Evolutionary conservation across 2,888 invertebrate species (phyloP), one percentile per base, ranked within the genome.

Genomic region (Drosophila colorata): DNA sequence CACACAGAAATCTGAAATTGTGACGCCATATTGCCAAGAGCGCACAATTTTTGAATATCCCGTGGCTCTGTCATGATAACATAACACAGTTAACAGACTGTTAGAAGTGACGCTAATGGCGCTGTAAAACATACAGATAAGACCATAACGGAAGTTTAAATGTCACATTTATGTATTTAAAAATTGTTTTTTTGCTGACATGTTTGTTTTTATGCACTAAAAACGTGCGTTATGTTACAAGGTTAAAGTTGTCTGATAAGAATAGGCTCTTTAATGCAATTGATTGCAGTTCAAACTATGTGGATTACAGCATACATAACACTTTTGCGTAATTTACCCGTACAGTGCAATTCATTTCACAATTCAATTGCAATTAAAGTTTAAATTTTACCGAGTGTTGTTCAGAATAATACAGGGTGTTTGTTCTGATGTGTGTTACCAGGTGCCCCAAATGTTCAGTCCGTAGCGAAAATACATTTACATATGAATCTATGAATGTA

Each of bases 61-160:
- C 7, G 8, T 25, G 25, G 8, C 28, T 28, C 9, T 9, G 4
- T 33, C 33, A 13, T 5, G 13, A 9, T 9, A 28, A 28, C 28
- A 28, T 20, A 28, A 9, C 28, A 14, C 33, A 55, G 44, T 55
- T 74, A 57, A 23, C 52, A 31, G 58, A 9, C 48, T 72, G 73
- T 46, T 59, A 43, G 20, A 5, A 2, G 14, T 2, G 16, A 1
- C 11, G 13, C 20, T 11, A 41, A 20, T 31, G 28, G 5, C 31
- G 14, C 40, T 51, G 35, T 68, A 11, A 31, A n/a, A 31, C 13
- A 37, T 8, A 33, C 9, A 20, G 61, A 49, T 60, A 56, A 63
- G 46, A 41, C 9, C 31, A 33, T 61, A 67, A 66, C 68, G 65
- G 69, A 65, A 89, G 83, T 77, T 85, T 69, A 69, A 52, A 74